Percentiles rank a stretch among this genome's conserved stretches.
Evolutionary conservation across 2,113 vertebrate species (phyloP).

Genomic region (Microtus montanus): DNA sequence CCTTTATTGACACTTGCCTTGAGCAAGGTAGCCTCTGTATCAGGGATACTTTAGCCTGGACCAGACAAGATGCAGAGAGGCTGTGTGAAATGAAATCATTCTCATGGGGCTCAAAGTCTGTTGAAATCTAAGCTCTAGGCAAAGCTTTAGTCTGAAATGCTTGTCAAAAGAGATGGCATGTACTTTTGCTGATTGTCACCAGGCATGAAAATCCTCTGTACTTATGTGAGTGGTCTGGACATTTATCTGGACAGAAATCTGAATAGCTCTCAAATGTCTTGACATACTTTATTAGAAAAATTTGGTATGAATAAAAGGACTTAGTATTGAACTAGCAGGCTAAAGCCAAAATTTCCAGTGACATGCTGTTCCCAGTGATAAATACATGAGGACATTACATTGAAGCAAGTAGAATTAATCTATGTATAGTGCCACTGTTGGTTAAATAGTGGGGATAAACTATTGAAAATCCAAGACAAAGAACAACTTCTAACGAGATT

Average conservation of each 20-base stretch:
- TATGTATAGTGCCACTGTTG: neutral
- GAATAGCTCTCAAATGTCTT: slow-evolving; percentile 17
- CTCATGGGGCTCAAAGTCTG: neutral
- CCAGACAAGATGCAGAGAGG: neutral
- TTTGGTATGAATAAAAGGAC: neutral
- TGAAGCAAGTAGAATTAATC: neutral
- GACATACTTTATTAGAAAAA: neutral
- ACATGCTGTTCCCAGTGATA: neutral
- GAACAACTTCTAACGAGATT: neutral
- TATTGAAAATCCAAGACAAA: neutral
- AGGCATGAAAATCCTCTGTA: neutral
- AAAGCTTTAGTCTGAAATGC: slow-evolving; percentile 23
- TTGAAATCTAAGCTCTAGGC: slow-evolving; percentile 1
- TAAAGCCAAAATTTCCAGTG: neutral
- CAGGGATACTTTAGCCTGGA: neutral
- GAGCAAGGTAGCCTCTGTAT: neutral
- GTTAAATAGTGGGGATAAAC: neutral
- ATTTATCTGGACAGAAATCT: neutral
- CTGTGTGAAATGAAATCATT: neutral
- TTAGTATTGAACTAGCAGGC: neutral
- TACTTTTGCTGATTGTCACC: slow-evolving; percentile 37
- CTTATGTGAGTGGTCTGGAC: neutral
- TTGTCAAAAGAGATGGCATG: slow-evolving; percentile 38
- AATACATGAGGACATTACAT: neutral
- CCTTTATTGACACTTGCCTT: neutral